phyloP scores from a whole-genome alignment of 1,140 invertebrate genomes.

The Teleogryllus occipitalis region DNA sequence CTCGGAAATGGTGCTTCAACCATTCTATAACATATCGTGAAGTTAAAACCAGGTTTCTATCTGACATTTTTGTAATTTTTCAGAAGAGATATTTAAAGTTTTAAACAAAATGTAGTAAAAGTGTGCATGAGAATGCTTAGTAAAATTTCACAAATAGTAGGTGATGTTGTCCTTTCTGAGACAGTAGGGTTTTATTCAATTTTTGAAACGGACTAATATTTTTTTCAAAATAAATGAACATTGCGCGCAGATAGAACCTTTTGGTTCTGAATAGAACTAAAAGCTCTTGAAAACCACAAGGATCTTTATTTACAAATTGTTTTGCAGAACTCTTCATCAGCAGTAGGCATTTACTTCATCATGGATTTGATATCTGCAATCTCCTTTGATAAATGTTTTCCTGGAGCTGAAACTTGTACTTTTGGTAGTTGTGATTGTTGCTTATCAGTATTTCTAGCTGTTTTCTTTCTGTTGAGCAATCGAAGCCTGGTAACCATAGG shows the following conservation, averaged over 20 bases:
- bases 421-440: too few relatives aligned
- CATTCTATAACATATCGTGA: too few relatives aligned
- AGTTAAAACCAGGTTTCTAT: too few relatives aligned
- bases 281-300: too few relatives aligned
- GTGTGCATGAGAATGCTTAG: neutral
- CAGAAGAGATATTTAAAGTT: too few relatives aligned
- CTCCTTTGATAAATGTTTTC: neutral
- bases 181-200: neutral
- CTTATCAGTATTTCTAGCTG: too few relatives aligned
- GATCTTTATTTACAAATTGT: neutral
- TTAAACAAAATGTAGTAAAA: neutral
- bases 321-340: neutral
- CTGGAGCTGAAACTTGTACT: conserved; percentile 1
- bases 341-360: neutral
- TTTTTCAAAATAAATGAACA: neutral
- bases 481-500: neutral
- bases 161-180: neutral
- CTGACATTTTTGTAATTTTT: too few relatives aligned
- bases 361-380: too few relatives aligned
- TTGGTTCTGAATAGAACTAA: too few relatives aligned
- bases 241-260: neutral
- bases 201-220: neutral
- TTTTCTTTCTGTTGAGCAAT: neutral
- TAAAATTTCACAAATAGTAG: neutral
- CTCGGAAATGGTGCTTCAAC: too few relatives aligned